Evolutionary conservation across 2,797 vertebrate species (phyloP).

Genomic region (Valencia hispanica): DNA sequence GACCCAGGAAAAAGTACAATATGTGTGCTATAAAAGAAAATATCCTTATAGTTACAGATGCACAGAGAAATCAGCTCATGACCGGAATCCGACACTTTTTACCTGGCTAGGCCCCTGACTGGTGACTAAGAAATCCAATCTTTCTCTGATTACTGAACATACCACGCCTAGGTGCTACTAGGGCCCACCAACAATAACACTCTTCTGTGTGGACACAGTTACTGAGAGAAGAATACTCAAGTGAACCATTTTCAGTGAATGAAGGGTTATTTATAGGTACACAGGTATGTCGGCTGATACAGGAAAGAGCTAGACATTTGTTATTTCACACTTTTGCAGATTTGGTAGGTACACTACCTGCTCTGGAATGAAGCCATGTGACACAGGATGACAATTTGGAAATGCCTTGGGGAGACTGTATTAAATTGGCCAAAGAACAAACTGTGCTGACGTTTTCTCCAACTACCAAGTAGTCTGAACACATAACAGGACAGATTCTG

Average conservation of each 20-base stretch:
- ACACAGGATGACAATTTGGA: no score
- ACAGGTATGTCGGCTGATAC: not conserved
- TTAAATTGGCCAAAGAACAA: not conserved
- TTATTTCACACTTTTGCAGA: not conserved
- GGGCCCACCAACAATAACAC: not conserved
- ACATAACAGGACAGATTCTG: not conserved
- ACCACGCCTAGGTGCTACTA: not conserved
- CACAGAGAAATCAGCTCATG: no score
- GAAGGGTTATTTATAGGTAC: not conserved
- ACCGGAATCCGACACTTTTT: not conserved
- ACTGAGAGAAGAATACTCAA: not conserved
- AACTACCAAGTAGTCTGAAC: not conserved
- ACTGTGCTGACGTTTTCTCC: not conserved
- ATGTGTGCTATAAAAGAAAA: no score
- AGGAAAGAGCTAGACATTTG: not conserved
- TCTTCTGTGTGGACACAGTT: not conserved
- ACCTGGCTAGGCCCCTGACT: not conserved
- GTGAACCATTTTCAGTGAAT: not conserved
- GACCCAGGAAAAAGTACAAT: no score
- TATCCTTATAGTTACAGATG: no score
- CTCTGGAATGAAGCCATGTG: not conserved
- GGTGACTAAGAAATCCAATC: not conserved
- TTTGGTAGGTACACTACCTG: not conserved
- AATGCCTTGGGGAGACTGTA: not conserved
- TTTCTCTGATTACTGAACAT: not conserved